Evolutionary conservation across 1,140 invertebrate species (phyloP).

Genomic region (Neotoxoptera formosana): DNA sequence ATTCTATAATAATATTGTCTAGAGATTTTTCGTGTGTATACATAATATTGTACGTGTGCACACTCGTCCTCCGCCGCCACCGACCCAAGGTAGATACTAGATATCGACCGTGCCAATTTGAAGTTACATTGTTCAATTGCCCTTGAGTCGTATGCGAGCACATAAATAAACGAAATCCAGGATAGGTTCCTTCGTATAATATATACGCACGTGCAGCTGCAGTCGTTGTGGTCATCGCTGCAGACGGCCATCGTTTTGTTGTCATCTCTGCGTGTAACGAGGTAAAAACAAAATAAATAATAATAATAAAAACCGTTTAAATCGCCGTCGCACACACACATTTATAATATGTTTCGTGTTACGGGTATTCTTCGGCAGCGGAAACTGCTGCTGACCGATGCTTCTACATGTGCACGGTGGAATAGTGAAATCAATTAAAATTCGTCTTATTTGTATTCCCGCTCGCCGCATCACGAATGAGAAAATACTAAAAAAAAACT

Average conservation of each 20-base stretch:
- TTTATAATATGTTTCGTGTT: not conserved
- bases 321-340: not conserved
- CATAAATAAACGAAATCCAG: slow-evolving; percentile 41
- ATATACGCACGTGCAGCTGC: not conserved
- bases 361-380: not conserved
- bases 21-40: not conserved
- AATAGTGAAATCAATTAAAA: slow-evolving; percentile 36
- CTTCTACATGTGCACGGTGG: not conserved
- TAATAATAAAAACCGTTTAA: slow-evolving; percentile 16
- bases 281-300: slow-evolving; percentile 6
- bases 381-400: not conserved
- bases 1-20: not conserved
- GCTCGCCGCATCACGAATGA: not conserved
- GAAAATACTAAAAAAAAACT: not conserved
- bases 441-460: not conserved
- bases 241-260: not conserved
- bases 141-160: slow-evolving; percentile 23
- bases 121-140: slow-evolving; percentile 37
- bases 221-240: not conserved
- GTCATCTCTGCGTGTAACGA: not conserved
- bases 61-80: not conserved
- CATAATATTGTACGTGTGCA: not conserved
- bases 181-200: not conserved
- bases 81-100: not conserved
- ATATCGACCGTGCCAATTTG: slow-evolving; percentile 37